phyloP scores from a whole-genome alignment of 2,113 vertebrate species.

The Hippocampus zosterae region DNA sequence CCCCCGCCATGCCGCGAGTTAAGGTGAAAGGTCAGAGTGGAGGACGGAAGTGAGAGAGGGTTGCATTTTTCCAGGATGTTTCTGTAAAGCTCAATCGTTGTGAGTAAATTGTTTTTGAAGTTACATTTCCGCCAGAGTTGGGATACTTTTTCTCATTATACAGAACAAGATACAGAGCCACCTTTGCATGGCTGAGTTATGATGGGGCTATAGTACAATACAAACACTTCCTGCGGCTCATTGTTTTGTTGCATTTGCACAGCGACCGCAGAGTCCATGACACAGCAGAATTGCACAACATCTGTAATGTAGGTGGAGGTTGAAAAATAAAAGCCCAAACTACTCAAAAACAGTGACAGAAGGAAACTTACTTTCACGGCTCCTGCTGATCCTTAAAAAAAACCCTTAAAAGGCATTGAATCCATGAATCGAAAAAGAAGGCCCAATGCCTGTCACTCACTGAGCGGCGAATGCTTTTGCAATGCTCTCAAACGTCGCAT shows the following conservation, averaged over 20 bases:
- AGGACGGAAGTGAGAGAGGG: constrained; percentile 22
- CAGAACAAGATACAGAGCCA: too few relatives aligned
- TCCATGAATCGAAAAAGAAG: too few relatives aligned
- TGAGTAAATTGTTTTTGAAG: constrained; percentile 12
- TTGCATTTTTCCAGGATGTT: constrained; percentile 21
- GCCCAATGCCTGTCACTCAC: too few relatives aligned
- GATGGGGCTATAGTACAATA: neutral
- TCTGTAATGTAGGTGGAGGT: neutral
- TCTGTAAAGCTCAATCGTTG: constrained; percentile 15
- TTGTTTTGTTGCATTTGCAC: too few relatives aligned
- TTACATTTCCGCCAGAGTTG: neutral
- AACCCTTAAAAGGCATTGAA: too few relatives aligned
- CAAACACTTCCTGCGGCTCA: neutral
- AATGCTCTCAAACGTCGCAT: too few relatives aligned
- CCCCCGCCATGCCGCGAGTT: constrained; percentile 21
- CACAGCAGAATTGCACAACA: neutral
- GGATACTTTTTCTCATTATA: too few relatives aligned
- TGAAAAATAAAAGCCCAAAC: neutral
- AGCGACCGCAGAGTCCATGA: neutral
- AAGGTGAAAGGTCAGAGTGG: constrained; percentile 49
- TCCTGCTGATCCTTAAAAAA: too few relatives aligned
- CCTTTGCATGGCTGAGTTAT: neutral
- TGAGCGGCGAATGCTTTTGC: too few relatives aligned
- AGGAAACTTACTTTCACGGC: neutral
- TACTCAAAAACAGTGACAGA: neutral